phyloP scores from a whole-genome alignment of 2,113 vertebrate genomes.

The Ascaphus truei region DNA sequence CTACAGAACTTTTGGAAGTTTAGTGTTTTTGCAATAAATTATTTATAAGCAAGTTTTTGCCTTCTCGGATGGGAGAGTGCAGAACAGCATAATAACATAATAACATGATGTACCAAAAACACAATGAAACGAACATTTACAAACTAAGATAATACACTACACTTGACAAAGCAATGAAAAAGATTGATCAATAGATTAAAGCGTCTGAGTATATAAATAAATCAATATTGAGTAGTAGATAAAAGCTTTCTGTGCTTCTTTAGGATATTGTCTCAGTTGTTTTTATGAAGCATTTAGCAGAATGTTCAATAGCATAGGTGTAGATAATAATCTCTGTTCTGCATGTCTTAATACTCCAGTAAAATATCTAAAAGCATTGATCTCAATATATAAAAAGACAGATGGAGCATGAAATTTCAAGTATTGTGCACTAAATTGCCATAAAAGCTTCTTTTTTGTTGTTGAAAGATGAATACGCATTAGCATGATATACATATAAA shows the following conservation, averaged over 20 bases:
- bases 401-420: too few species aligned
- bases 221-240: background rate
- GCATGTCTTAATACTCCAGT: too few species aligned
- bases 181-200: background rate
- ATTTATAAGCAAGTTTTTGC: too few species aligned
- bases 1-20: background rate
- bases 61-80: background rate
- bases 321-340: too few species aligned
- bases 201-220: background rate
- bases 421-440: too few species aligned
- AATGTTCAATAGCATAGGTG: too few species aligned
- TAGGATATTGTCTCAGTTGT: background rate
- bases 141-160: background rate
- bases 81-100: background rate
- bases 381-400: too few species aligned
- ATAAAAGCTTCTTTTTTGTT: too few species aligned
- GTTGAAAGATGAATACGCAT: too few species aligned
- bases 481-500: too few species aligned
- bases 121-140: background rate
- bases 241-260: background rate
- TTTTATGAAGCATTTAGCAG: background rate
- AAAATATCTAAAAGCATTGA: too few species aligned
- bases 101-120: background rate
- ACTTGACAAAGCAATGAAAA: background rate
- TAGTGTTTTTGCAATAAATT: background rate